Percentiles rank a stretch among this genome's conserved stretches.
Conservation (phyloP, 2,888 invertebrate genomes). For the Ectobius pallidus region DNA sequence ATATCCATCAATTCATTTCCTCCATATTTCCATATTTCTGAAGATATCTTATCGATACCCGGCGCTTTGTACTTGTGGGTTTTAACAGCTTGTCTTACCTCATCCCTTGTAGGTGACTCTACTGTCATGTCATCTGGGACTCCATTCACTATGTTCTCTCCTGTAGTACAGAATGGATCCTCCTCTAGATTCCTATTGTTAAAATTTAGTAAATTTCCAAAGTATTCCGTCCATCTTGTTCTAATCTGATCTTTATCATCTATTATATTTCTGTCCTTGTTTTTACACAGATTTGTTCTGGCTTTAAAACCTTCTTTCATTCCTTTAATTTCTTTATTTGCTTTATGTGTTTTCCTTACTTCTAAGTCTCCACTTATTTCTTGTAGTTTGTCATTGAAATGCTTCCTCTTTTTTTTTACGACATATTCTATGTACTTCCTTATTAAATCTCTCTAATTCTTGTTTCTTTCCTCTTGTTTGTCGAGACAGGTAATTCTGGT, state of each 20-base stretch:
- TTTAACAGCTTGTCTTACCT: background rate
- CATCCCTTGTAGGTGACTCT: background rate
- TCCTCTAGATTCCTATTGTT: background rate
- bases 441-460: background rate
- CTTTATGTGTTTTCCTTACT: background rate
- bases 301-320: too few relatives aligned
- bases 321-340: background rate
- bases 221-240: background rate
- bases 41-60: background rate
- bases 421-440: background rate
- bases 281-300: background rate
- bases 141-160: background rate
- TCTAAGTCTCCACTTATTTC: background rate
- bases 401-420: background rate
- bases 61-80: background rate
- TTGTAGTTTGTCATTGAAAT: background rate
- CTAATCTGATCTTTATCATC: background rate
- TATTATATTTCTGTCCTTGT: background rate
- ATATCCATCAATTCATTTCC: background rate
- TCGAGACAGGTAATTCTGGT: background rate
- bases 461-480: background rate
- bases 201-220: background rate
- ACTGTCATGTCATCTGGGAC: background rate
- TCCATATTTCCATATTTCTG: background rate
- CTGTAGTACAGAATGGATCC: background rate